A percentile compares a stretch with the other conserved stretches of the same genome.
Evolutionary conservation across 37 sponge, comb jelly and placozoan species (phyloP).

Genomic region (Beroe ovata): DNA sequence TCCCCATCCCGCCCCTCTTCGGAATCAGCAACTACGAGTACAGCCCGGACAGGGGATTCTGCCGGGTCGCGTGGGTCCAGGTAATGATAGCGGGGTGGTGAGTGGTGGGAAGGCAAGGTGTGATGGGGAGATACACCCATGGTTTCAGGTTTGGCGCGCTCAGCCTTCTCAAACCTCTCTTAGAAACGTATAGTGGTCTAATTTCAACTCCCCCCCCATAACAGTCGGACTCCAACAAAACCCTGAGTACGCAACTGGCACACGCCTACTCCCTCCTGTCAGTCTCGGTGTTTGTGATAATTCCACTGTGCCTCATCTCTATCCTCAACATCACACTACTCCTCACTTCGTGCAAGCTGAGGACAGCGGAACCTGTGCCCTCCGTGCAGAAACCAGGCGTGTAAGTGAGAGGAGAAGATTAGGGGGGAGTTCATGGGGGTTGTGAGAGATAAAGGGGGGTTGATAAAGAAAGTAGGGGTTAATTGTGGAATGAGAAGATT

Average conservation of each 20-base stretch:
- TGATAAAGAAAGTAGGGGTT: too few relatives aligned
- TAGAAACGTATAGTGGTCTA: not conserved
- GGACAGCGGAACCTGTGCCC: not conserved
- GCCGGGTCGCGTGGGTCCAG: not conserved
- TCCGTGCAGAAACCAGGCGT: not conserved
- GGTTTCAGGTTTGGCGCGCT: too few relatives aligned
- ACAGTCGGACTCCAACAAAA: not conserved
- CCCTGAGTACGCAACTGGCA: not conserved
- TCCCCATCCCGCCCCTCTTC: constrained; percentile 38
- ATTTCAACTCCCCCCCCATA: not conserved
- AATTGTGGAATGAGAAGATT: too few relatives aligned
- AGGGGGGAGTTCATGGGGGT: too few relatives aligned
- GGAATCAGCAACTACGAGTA: constrained; percentile 65
- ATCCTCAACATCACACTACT: constrained; percentile 53
- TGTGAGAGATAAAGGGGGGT: too few relatives aligned
- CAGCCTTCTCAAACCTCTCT: not conserved
- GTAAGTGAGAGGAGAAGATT: too few relatives aligned
- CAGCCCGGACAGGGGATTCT: constrained; percentile 47
- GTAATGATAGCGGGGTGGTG: too few relatives aligned
- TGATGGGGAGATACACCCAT: too few relatives aligned
- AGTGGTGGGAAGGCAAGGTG: too few relatives aligned
- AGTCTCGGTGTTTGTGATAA: constrained; percentile 29
- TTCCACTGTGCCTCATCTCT: constrained; percentile 57
- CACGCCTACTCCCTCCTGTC: constrained; percentile 13
- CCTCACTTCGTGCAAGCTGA: constrained; percentile 50